Evolutionary conservation across 2,888 invertebrate species (phyloP).

Genomic region (Agonopterix subpropinquella): DNA sequence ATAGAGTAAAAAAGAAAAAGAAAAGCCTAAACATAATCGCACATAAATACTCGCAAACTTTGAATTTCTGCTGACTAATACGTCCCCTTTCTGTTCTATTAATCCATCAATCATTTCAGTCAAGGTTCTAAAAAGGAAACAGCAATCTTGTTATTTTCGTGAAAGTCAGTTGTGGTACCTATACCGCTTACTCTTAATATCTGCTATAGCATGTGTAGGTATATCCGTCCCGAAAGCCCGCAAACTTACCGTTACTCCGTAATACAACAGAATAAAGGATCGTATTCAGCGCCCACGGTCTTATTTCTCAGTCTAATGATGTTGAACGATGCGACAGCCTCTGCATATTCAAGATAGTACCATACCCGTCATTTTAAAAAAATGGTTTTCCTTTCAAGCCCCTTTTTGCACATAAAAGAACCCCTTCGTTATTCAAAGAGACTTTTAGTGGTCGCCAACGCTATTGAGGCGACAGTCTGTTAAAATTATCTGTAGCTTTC

Average conservation of each 20-base stretch:
- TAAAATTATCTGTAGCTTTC: constrained; percentile 22
- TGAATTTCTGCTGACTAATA: no score
- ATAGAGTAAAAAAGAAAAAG: no score
- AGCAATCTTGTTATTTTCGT: no score
- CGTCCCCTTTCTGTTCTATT: no score
- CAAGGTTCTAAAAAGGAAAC: no score
- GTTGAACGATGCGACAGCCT: constrained; percentile 61
- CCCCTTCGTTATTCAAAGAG: constrained; percentile 65
- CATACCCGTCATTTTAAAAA: constrained; percentile 54
- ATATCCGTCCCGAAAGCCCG: background rate
- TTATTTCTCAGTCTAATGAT: constrained; percentile 61
- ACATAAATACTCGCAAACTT: no score
- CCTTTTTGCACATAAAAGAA: constrained; percentile 51
- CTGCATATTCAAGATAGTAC: constrained; percentile 60
- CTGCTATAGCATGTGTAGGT: no score
- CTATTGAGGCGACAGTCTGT: constrained; percentile 34
- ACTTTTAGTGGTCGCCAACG: constrained; percentile 47
- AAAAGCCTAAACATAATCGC: no score
- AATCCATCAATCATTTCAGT: no score
- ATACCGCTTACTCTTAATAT: no score
- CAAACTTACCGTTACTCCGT: background rate
- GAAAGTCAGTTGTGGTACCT: no score
- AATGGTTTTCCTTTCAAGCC: constrained; percentile 60
- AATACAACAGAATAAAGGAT: constrained; percentile 20
- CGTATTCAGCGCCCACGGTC: constrained; percentile 37